Evolutionary conservation across 2,113 vertebrate genomes (phyloP).

Genomic region (Hippoglossus stenolepis): DNA sequence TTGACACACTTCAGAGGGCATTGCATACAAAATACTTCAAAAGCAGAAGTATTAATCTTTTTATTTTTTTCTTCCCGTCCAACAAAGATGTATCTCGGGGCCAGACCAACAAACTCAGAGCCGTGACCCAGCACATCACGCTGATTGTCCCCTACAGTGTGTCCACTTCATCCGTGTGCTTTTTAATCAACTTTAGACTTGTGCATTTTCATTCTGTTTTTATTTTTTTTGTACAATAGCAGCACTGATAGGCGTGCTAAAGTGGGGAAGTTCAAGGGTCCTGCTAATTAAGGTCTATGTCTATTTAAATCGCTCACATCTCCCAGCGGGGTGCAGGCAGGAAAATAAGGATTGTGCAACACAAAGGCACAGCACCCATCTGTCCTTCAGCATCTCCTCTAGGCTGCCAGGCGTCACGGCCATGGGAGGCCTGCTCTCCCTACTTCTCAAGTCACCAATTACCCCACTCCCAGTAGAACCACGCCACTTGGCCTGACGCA

Average conservation of each 20-base stretch:
- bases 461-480: constrained; percentile 60
- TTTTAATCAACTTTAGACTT: constrained; percentile 64
- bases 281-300: constrained; percentile 82
- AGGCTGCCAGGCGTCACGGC: constrained; percentile 60
- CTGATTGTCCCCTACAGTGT: constrained; percentile 47
- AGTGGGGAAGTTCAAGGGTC: constrained; percentile 78
- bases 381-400: constrained; percentile 78
- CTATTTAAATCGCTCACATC: constrained; percentile 80
- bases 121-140: constrained; percentile 5
- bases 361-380: constrained; percentile 73
- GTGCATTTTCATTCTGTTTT: constrained; percentile 59
- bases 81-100: background rate
- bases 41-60: too few species aligned
- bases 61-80: too few species aligned
- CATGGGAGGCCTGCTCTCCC: constrained; percentile 61
- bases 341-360: constrained; percentile 70
- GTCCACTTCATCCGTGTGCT: constrained; percentile 62
- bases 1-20: too few species aligned
- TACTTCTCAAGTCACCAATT: constrained; percentile 62
- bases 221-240: constrained; percentile 58
- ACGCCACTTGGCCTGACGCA: constrained; percentile 27
- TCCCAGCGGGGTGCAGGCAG: constrained; percentile 63
- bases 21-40: background rate
- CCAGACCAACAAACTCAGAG: constrained; percentile 5
- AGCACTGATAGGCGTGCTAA: constrained; percentile 60